phyloP scores from a whole-genome alignment of 35 echinoderm and acorn worm species.

The Eucidaris tribuloides region DNA sequence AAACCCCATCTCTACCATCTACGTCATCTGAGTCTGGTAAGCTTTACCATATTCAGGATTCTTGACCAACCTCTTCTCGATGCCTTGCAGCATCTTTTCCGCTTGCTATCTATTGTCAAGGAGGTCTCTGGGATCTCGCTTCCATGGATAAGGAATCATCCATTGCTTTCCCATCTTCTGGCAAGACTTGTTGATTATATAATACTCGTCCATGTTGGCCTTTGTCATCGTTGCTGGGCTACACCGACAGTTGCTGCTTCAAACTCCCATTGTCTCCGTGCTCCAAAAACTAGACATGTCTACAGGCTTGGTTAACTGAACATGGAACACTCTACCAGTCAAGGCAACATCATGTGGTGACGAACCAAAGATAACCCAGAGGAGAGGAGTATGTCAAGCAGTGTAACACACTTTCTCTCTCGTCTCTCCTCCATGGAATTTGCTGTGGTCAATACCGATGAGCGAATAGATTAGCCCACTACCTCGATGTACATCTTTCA shows the following conservation, averaged over 20 bases:
- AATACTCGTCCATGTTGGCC: background rate
- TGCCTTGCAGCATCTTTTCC: slow-evolving; percentile 30
- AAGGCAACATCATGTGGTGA: background rate
- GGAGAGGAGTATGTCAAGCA: slow-evolving; percentile 42
- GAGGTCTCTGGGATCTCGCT: slow-evolving; percentile 1
- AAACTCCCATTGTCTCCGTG: slow-evolving; percentile 58
- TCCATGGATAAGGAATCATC: slow-evolving; percentile 41
- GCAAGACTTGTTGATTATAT: slow-evolving; percentile 36
- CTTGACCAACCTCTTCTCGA: slow-evolving; percentile 22
- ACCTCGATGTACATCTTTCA: slow-evolving; percentile 20
- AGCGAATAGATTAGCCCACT: slow-evolving; percentile 45
- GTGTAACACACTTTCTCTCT: slow-evolving; percentile 5
- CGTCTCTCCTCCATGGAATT: slow-evolving; percentile 50
- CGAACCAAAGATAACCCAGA: slow-evolving; percentile 49
- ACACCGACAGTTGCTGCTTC: slow-evolving; percentile 12
- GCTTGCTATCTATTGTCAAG: slow-evolving; percentile 35
- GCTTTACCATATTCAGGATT: slow-evolving; percentile 28
- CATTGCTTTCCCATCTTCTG: slow-evolving; percentile 27
- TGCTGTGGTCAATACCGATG: slow-evolving; percentile 49
- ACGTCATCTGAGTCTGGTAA: slow-evolving; percentile 33
- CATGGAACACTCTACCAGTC: slow-evolving; percentile 15
- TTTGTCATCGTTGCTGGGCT: slow-evolving; percentile 13
- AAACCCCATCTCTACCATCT: slow-evolving; percentile 50
- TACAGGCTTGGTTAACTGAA: background rate
- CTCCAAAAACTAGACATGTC: slow-evolving; percentile 48